Conservation (phyloP, 2,113 vertebrate species). For the Prunella himalayana region DNA sequence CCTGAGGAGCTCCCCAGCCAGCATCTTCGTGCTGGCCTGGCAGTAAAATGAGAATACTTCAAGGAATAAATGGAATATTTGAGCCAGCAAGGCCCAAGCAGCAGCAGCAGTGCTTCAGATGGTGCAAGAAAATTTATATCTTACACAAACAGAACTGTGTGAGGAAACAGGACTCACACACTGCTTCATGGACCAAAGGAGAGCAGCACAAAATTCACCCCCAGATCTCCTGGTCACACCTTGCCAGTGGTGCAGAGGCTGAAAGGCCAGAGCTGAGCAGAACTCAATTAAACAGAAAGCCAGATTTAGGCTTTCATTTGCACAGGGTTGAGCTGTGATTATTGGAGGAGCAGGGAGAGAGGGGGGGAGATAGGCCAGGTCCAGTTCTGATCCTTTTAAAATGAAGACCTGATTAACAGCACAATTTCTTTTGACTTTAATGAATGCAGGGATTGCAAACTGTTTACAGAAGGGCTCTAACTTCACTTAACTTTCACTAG, state of each 20-base stretch:
- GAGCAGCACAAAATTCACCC: background rate
- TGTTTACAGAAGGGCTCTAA: conserved; percentile 15
- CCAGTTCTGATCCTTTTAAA: conserved; percentile 22
- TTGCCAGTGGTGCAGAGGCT: background rate
- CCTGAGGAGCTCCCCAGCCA: background rate
- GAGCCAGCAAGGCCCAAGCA: background rate
- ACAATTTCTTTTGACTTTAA: background rate
- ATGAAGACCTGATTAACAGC: conserved; percentile 24
- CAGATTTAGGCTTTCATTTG: background rate
- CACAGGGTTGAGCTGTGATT: background rate
- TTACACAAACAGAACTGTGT: background rate
- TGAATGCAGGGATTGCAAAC: background rate
- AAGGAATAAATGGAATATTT: background rate
- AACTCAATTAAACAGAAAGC: background rate
- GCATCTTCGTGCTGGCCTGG: background rate
- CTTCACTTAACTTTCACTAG: background rate
- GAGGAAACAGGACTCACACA: background rate
- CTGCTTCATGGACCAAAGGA: background rate
- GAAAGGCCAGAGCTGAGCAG: background rate
- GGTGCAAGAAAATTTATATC: background rate
- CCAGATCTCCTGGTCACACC: background rate
- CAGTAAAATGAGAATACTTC: background rate
- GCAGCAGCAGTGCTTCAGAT: background rate
- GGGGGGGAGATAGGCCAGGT: background rate
- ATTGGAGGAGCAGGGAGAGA: background rate